Evolutionary conservation across 2,888 invertebrate species (phyloP).

Genomic region (Oscheius onirici): DNA sequence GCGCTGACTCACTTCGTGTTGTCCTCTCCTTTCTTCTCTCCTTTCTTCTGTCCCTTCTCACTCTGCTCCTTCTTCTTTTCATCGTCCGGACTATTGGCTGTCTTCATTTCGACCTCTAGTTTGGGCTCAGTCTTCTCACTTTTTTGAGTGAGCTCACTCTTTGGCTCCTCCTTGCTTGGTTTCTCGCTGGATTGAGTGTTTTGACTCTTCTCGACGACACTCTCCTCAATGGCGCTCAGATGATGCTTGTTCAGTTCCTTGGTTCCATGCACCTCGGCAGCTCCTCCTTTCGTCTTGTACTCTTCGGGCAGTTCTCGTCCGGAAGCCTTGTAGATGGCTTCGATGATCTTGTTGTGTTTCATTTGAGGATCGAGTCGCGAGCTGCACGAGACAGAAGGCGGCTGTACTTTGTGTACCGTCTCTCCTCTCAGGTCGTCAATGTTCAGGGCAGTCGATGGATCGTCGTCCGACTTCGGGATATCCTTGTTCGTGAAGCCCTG

Average conservation of each 20-base stretch:
- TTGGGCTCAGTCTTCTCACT: not conserved
- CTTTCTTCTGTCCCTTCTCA: not conserved
- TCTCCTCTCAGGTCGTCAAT: slow-evolving; percentile 7
- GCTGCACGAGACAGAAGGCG: too few relatives aligned
- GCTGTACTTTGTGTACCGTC: not conserved
- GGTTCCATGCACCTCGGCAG: slow-evolving; percentile 11
- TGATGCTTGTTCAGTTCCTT: not conserved
- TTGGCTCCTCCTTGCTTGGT: not conserved
- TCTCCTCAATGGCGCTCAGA: not conserved
- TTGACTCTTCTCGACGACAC: not conserved
- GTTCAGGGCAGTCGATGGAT: not conserved
- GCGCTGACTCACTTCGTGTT: too few relatives aligned
- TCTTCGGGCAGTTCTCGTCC: slow-evolving; percentile 18
- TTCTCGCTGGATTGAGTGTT: not conserved
- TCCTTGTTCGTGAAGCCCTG: not conserved
- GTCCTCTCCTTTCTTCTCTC: not conserved
- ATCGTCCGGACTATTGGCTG: not conserved
- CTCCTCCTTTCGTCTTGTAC: slow-evolving; percentile 21
- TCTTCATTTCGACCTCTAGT: not conserved
- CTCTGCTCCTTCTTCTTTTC: not conserved
- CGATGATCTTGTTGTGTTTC: slow-evolving; percentile 19
- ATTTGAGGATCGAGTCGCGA: not conserved
- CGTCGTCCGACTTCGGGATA: slow-evolving; percentile 7
- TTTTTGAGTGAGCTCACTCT: not conserved
- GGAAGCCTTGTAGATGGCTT: slow-evolving; percentile 23